Evolutionary conservation across 2,797 vertebrate species (phyloP), one percentile per base, ranked within the genome.

Genomic region (Geotrypetes seraphini): DNA sequence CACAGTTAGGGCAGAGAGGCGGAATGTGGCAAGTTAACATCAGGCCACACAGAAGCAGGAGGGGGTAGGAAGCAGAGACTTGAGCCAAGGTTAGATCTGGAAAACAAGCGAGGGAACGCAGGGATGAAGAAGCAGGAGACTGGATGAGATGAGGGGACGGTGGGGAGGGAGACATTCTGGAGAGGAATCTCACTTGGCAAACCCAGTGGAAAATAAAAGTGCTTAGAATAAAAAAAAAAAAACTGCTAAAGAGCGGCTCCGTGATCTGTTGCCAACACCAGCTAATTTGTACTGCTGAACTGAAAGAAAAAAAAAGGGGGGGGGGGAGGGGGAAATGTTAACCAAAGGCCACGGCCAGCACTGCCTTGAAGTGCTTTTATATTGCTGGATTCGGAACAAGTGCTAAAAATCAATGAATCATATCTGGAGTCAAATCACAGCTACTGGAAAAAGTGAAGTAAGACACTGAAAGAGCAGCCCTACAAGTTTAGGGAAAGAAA

Each of bases 151-250:
- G 53, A 44, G 50, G 51, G 49, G 48, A n/a, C n/a, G n/a, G n/a
- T n/a, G 44, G 49, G 44, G 53, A 62, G 61, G 63, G 69, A 59
- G 66, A 67, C 65, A 64, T 74, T 66, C 69, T 78, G 76, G 75
- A 76, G 67, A 74, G 70, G 66, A 66, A 61, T 74, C 44, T 53
- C 51, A 45, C 56, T 75, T 83, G 79, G 78, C 76, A 74, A 47
- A 35, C 52, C 34, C 43, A 45, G 4, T 65, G 78, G 79, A 83
- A 83, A 83, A 83, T 73, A 60, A 69, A 81, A 79, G 64, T 66
- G 50, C 53, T n/a, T n/a, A 63, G 66, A 69, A 61, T 71, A 63
- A 75, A 76, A n/a, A 63, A 75, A 76, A n/a, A n/a, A n/a, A 65
- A 60, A 52, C 43, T 51, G 51, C 56, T 50, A 60, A 60, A 73